These are phyloP conservation scores for Balanococcus diminutus DNA, from an alignment of 2,888 invertebrate species.

Conservation along the genomic window DNA sequence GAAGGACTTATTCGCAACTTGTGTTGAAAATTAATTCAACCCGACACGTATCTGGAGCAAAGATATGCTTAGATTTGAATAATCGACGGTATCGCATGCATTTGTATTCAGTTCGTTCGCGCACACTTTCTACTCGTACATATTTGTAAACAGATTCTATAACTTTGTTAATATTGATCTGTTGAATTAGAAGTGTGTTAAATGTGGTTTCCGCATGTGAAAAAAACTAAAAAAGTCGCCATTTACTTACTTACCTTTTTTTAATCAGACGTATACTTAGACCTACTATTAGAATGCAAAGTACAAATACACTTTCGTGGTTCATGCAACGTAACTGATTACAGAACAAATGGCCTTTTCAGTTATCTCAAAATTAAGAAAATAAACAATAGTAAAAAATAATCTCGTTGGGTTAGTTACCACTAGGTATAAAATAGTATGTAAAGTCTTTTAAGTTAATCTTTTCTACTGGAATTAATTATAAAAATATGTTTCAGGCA, in stretches of 20 bases:
- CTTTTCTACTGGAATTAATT: background rate
- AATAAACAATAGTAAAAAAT: background rate
- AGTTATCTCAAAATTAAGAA: background rate
- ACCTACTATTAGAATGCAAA: no score
- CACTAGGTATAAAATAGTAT: background rate
- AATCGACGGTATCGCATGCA: background rate
- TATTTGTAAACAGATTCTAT: no score
- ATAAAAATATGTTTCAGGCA: background rate
- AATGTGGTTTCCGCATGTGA: no score
- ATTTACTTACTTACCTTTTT: no score
- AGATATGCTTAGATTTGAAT: background rate
- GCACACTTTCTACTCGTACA: background rate
- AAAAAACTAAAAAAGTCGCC: no score
- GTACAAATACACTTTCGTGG: no score
- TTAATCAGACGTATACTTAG: no score
- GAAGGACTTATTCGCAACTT: no score
- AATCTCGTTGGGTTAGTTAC: background rate
- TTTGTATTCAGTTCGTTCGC: background rate
- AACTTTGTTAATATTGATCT: no score
- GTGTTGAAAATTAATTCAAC: background rate
- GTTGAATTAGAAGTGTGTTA: no score
- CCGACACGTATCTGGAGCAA: background rate
- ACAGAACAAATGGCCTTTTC: background rate
- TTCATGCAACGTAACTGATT: background rate
- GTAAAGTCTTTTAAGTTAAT: background rate